Percentiles rank a stretch among this genome's conserved stretches.
phyloP scores from a whole-genome alignment of 2,888 invertebrate genomes.

The Hypolimnas misippus region DNA sequence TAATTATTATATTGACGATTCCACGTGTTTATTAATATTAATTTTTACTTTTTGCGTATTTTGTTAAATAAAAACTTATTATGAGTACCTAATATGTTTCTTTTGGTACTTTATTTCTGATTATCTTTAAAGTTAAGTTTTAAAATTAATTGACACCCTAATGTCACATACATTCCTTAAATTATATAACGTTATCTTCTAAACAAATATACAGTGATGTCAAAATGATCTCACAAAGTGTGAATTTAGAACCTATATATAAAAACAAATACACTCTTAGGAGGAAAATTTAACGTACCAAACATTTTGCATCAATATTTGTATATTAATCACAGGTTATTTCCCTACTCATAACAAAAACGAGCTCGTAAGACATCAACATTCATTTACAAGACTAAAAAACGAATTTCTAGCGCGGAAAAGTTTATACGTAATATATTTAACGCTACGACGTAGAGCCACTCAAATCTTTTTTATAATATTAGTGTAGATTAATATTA shows the following conservation, averaged over 20 bases:
- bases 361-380: too few relatives aligned
- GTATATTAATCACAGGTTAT: conserved; percentile 15
- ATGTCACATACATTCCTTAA: background rate
- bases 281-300: conserved; percentile 34
- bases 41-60: too few relatives aligned
- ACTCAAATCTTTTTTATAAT: too few relatives aligned
- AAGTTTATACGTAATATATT: background rate
- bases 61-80: too few relatives aligned
- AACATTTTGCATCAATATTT: conserved; percentile 33
- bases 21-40: too few relatives aligned
- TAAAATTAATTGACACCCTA: background rate
- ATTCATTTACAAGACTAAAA: too few relatives aligned
- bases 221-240: conserved; percentile 29
- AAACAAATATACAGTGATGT: conserved; percentile 25
- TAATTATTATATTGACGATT: too few relatives aligned
- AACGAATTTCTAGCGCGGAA: background rate
- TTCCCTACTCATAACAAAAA: background rate
- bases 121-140: too few relatives aligned
- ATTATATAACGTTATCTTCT: background rate
- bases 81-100: too few relatives aligned
- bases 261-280: conserved; percentile 7
- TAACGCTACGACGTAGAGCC: background rate
- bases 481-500: too few relatives aligned
- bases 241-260: conserved; percentile 24
- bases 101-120: too few relatives aligned